These are phyloP conservation scores for Patella depressa DNA, from an alignment of 2,888 invertebrate species.

Conservation along the genomic window DNA sequence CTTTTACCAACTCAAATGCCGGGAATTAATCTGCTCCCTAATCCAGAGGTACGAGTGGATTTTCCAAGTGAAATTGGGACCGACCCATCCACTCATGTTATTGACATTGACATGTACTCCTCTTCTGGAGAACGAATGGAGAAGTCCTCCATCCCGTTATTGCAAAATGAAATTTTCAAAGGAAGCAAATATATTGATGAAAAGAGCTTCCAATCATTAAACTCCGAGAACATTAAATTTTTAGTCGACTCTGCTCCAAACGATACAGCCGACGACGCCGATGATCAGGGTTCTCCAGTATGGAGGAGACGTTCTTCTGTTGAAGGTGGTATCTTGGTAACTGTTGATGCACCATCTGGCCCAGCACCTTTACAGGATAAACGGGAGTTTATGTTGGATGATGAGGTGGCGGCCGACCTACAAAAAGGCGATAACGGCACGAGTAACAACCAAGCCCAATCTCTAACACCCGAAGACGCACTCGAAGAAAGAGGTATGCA, in stretches of 20 bases:
- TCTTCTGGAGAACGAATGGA: conserved; percentile 28
- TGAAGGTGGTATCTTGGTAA: background rate
- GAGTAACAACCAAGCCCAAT: background rate
- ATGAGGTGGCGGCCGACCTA: background rate
- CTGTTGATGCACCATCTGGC: background rate
- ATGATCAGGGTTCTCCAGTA: conserved; percentile 32
- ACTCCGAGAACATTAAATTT: conserved; percentile 57
- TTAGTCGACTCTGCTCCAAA: conserved; percentile 29
- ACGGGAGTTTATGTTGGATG: conserved; percentile 6
- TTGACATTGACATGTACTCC: conserved; percentile 28
- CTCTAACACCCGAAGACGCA: conserved; percentile 8
- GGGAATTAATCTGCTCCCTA: conserved; percentile 13
- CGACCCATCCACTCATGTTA: conserved; percentile 2
- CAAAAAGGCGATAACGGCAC: background rate
- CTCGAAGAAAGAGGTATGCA: conserved; percentile 21
- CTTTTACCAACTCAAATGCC: background rate
- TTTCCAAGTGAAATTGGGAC: conserved; percentile 24
- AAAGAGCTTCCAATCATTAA: conserved; percentile 62
- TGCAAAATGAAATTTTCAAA: conserved; percentile 52
- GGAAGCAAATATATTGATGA: conserved; percentile 67
- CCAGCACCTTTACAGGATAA: conserved; percentile 2
- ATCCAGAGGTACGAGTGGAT: conserved; percentile 22
- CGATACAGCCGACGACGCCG: conserved; percentile 25
- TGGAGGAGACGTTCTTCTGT: conserved; percentile 39
- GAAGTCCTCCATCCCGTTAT: conserved; percentile 36